Evolutionary conservation across 2,113 vertebrate genomes (phyloP).

Genomic region (Neogobius melanostomus): DNA sequence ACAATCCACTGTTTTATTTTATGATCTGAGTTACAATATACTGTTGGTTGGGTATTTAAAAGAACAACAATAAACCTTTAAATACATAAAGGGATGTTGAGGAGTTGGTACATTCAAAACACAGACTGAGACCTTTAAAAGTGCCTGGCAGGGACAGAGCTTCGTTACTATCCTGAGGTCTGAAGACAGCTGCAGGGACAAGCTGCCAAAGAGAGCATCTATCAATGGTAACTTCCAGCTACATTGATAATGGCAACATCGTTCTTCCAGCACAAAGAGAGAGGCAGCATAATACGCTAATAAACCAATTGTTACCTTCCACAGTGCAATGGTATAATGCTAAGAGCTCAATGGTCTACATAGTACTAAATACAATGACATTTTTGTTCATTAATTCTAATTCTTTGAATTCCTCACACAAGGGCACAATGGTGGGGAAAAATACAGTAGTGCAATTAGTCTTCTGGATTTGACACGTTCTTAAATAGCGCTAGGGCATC

Average conservation of each 20-base stretch:
- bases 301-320: neutral
- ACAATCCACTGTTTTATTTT: neutral
- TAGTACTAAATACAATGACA: neutral
- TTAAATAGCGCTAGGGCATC: no score
- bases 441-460: no score
- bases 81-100: neutral
- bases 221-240: slow-evolving; percentile 53
- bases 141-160: slow-evolving; percentile 46
- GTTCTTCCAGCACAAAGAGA: slow-evolving; percentile 20
- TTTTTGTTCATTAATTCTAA: no score
- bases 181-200: slow-evolving; percentile 64
- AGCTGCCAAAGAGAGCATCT: slow-evolving; percentile 61
- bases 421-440: no score
- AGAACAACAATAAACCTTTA: neutral
- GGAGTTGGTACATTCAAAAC: neutral
- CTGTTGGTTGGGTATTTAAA: neutral
- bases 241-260: slow-evolving; percentile 50
- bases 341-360: neutral
- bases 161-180: slow-evolving; percentile 60
- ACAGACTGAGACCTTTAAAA: slow-evolving; percentile 27
- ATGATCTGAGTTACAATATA: neutral
- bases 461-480: no score
- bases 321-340: neutral
- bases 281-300: slow-evolving; percentile 21
- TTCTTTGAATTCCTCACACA: no score